Percentiles rank a stretch among this genome's conserved stretches.
phyloP scores from a whole-genome alignment of 53 echinoderm and acorn worm genomes.

The Zoroaster sp. region DNA sequence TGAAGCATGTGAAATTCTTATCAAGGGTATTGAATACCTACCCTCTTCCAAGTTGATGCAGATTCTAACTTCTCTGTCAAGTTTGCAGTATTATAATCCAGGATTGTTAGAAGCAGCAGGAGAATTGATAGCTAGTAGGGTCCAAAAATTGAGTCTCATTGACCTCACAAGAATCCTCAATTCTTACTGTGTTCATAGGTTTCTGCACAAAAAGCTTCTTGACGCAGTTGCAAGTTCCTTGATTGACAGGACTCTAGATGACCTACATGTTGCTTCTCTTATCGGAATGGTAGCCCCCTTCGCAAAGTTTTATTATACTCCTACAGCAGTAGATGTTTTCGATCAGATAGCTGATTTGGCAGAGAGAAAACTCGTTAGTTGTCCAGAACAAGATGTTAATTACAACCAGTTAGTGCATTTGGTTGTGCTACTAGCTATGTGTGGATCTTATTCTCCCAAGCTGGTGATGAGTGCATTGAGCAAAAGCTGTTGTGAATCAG shows the following conservation, averaged over 20 bases:
- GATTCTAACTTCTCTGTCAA: background rate
- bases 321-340: background rate
- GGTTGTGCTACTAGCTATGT: background rate
- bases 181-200: background rate
- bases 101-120: background rate
- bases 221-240: background rate
- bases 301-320: background rate
- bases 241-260: background rate
- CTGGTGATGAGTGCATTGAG: background rate
- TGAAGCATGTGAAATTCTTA: background rate
- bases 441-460: conserved; percentile 3
- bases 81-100: conserved; percentile 4
- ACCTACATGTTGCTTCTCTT: background rate
- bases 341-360: background rate
- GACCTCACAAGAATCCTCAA: conserved; percentile 10
- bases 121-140: background rate
- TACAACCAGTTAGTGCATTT: conserved; percentile 1
- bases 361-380: background rate
- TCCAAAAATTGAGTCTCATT: background rate
- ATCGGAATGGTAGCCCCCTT: background rate
- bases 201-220: background rate
- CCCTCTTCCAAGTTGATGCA: background rate
- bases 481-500: background rate
- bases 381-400: background rate
- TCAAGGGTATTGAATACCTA: background rate